Base-by-base conservation (phyloP, 1,140 invertebrate species). In the Trichonephila clavata region DNA sequence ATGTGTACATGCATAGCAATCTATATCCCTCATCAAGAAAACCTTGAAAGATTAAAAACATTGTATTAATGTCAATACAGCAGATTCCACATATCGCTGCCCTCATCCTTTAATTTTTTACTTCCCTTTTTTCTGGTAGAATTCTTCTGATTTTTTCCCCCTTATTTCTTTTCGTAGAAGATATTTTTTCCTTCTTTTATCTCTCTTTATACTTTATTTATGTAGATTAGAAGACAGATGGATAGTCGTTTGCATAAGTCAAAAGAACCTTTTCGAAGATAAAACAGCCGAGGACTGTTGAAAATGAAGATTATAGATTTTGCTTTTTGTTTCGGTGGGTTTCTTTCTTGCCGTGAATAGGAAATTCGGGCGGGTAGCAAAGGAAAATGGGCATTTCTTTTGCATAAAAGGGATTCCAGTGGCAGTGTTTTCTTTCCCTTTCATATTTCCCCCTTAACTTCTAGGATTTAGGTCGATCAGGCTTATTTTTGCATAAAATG, bases 291-390 rank as follows among this genome's bases (percentile, higher is more conserved):
- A 80, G 89, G 68, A 90, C 89, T 90, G 89, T 90, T 90, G 71
- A 90, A 90, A 90, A 90, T 90, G 89, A 90, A 90, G 89, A 90
- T 90, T 90, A 90, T 90, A 90, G 89, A 90, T 90, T 90, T 90
- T 81, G 39, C 71, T 81, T 90, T 81, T 90, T 50, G 43, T 86
- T 71, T 88, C 32, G 39, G 59, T 39, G 10, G 57, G 59, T 14
- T 50, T 86, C 59, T 86, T 86, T 68, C 20, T 57, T 50, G 24
- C 61, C 32, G 68, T 21, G 50, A 90, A 80, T 60, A 50, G 68
- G 39, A 88, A 88, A 88, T 63, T 60, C 89, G 27, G 32, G 61
- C 6, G 39, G 65, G 65, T 16, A 57, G 63, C 20, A 77, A 21
- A 50, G 27, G 86, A 88, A 88, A 83, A 88, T 88, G 32, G 61